Conservation (phyloP, 2,113 vertebrate species). For the Pelodiscus sinensis region DNA sequence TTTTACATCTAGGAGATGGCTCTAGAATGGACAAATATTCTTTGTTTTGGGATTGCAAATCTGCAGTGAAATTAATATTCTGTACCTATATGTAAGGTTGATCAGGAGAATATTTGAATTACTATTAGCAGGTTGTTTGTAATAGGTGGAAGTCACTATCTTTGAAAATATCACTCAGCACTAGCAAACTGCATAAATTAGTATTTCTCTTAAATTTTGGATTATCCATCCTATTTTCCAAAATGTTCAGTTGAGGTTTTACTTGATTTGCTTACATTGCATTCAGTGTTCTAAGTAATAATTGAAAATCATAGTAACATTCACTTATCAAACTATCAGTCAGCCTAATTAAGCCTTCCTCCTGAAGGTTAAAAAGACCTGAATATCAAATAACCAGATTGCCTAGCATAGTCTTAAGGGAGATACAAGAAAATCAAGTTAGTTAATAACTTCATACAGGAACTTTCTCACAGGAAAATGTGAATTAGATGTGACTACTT, state of each 20-base stretch:
- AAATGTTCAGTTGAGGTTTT: neutral
- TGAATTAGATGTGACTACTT: neutral
- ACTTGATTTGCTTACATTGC: slow-evolving; percentile 30
- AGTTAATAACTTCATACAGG: neutral
- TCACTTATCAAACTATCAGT: slow-evolving; percentile 50
- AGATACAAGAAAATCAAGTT: slow-evolving; percentile 2
- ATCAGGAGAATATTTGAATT: neutral
- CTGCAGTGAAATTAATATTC: neutral
- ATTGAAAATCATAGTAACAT: slow-evolving; percentile 44
- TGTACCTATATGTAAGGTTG: neutral
- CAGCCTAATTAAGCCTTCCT: slow-evolving; percentile 58
- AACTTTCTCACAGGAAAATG: neutral
- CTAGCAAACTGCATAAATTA: neutral
- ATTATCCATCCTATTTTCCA: neutral
- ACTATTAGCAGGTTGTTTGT: neutral
- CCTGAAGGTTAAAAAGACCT: slow-evolving; percentile 45
- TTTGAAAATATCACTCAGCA: neutral
- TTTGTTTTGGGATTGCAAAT: neutral
- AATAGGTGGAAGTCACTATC: too few relatives aligned
- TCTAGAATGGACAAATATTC: neutral
- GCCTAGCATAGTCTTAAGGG: slow-evolving; percentile 1
- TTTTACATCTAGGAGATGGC: neutral
- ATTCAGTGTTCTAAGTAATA: slow-evolving; percentile 16
- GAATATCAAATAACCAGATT: slow-evolving; percentile 2
- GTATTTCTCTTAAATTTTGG: neutral